phyloP scores from a whole-genome alignment of 1,140 invertebrate genomes.

The Cotesia typhae region DNA sequence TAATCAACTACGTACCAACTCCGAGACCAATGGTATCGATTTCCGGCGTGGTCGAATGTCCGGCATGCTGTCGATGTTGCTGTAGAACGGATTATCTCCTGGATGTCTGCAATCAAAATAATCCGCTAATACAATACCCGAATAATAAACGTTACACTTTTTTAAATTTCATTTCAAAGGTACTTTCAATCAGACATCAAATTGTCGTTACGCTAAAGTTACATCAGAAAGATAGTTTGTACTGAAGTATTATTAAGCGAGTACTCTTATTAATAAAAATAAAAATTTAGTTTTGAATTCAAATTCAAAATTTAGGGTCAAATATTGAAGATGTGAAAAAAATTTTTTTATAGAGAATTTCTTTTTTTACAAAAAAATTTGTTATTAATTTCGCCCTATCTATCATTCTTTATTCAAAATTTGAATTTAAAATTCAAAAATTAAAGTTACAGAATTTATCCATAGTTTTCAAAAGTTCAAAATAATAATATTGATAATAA shows the following conservation, averaged over 20 bases:
- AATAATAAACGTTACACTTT: not conserved
- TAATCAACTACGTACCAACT: slow-evolving; percentile 86
- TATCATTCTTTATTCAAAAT: not conserved
- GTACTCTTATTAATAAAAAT: no score
- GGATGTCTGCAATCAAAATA: slow-evolving; percentile 75
- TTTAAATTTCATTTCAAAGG: not conserved
- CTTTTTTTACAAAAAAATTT: no score
- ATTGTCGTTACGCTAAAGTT: no score
- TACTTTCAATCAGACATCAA: not conserved
- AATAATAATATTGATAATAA: no score
- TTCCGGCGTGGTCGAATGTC: slow-evolving; percentile 96
- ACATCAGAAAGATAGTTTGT: no score
- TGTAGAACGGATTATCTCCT: slow-evolving; percentile 98
- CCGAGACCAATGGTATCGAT: slow-evolving; percentile 97
- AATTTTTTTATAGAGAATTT: no score
- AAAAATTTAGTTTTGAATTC: no score
- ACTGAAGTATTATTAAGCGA: no score
- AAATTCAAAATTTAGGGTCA: no score
- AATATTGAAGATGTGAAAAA: no score
- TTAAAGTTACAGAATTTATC: not conserved
- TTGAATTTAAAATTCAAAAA: not conserved
- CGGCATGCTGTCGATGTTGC: slow-evolving; percentile 99
- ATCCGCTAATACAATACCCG: not conserved
- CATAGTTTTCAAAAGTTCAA: no score
- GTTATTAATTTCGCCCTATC: no score